Evolutionary conservation across 2,113 vertebrate genomes (phyloP), one percentile per base, ranked within the genome.

Genomic region (Dasypus novemcinctus): DNA sequence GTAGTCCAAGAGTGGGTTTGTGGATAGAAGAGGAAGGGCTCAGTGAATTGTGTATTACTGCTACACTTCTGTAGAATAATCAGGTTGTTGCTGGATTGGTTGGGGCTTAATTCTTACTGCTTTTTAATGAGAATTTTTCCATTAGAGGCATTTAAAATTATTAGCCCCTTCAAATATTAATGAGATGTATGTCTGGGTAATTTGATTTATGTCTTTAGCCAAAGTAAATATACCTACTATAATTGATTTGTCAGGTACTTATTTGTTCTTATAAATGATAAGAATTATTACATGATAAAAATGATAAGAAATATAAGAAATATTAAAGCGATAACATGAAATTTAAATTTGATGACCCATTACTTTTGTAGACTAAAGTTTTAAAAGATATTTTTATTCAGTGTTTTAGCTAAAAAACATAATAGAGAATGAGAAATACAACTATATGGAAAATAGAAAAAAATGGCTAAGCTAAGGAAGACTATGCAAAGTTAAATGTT

Each of bases 361-460:
- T 4, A 0, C 36, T 20, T 92, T 96, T 80, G 71, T 85, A 92
- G 66, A 92, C 90, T 82, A 90, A 81, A 89, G 87, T 84, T 10
- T 84, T 90, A 41, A 29, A 29, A 66, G 31, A 38, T 93, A 43
- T 89, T 96, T 96, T 96, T 93, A 80, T n/a, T 95, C 75, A 79
- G 18, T 31, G 36, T 87, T 96, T 57, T 82, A 68, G 36, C 71
- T 0, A 90, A 81, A 96, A 96, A 97, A 97, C 12, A 85, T 96
- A 49, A 68, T 18, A 83, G 21, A 96, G 82, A 94, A 97, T 92
- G 74, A 97, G 27, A 84, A 95, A 36, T 21, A 57, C 38, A 21
- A 78, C 46, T 90, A 82, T 79, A 93, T 94, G 91, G 81, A 95
- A 76, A 97, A 89, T 91, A 97, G 87, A 96, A 96, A 97, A 72